Evolutionary conservation across 1,140 invertebrate species (phyloP).

Genomic region (Penaeus indicus): DNA sequence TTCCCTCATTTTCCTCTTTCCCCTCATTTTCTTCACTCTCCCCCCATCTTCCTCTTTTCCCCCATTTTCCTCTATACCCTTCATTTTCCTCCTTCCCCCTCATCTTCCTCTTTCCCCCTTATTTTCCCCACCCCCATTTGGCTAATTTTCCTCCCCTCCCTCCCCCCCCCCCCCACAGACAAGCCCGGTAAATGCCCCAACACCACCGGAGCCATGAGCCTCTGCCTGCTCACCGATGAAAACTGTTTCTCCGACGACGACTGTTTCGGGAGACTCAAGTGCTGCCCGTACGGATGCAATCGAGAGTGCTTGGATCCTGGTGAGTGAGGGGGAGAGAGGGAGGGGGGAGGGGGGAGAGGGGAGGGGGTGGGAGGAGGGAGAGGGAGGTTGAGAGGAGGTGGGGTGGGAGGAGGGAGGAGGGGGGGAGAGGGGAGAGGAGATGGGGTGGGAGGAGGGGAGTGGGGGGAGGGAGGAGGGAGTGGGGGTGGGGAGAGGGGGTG

Average conservation of each 20-base stretch:
- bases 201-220: conserved; percentile 1
- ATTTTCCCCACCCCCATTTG: too few species aligned
- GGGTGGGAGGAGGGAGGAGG: background rate
- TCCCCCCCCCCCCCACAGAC: background rate
- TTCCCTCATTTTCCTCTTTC: too few species aligned
- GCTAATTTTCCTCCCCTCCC: too few species aligned
- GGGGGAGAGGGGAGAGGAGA: background rate
- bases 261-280: background rate
- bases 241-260: conserved; percentile 6
- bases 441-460: background rate
- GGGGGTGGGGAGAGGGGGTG: background rate
- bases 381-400: background rate
- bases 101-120: too few species aligned
- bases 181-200: conserved; percentile 6
- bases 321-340: background rate
- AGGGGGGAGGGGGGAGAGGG: background rate
- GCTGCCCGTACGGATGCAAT: background rate
- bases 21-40: too few species aligned
- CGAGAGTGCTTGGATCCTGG: background rate
- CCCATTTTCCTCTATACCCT: too few species aligned
- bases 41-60: too few species aligned
- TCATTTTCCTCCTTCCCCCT: too few species aligned
- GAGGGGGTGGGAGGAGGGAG: background rate
- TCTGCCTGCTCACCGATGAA: background rate
- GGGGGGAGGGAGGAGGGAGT: background rate